Conservation (phyloP, 1,140 invertebrate species). For the Pseudomyrmex cubaensis region DNA sequence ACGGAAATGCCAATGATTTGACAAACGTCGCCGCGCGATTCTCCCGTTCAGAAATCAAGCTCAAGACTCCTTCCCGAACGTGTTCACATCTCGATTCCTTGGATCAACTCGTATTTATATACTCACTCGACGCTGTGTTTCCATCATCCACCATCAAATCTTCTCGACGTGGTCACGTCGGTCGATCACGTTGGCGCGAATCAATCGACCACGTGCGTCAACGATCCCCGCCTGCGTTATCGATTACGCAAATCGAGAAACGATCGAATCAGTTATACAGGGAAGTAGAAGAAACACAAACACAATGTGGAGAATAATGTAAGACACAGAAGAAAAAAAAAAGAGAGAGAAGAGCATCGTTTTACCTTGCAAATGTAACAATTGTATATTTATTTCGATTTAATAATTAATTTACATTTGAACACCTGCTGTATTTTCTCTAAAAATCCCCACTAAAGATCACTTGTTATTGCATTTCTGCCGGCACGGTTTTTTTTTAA, state of each 20-base stretch:
- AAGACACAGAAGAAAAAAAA: not conserved
- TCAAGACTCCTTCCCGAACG: slow-evolving; percentile 41
- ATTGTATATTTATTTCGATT: slow-evolving; percentile 77
- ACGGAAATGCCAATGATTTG: not conserved
- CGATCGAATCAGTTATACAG: slow-evolving; percentile 16
- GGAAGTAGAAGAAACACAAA: slow-evolving; percentile 33
- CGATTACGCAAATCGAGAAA: slow-evolving; percentile 9
- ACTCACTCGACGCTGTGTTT: slow-evolving; percentile 13
- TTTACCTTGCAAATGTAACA: slow-evolving; percentile 79
- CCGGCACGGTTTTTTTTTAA: slow-evolving; percentile 10
- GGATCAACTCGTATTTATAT: slow-evolving; percentile 36
- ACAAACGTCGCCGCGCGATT: not conserved
- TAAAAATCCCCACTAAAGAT: slow-evolving; percentile 40
- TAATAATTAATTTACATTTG: slow-evolving; percentile 70
- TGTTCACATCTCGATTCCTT: slow-evolving; percentile 34
- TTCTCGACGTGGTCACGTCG: not conserved
- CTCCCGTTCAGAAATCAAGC: slow-evolving; percentile 52
- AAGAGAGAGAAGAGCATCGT: not conserved
- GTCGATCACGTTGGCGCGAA: too few relatives aligned
- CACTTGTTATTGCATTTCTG: slow-evolving; percentile 30
- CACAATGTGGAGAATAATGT: too few relatives aligned
- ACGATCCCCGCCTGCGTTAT: slow-evolving; percentile 27
- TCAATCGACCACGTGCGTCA: not conserved
- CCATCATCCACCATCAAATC: not conserved
- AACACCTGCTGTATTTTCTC: slow-evolving; percentile 44